These are phyloP conservation scores for Aphaenogaster rudis DNA, from an alignment of 1,140 invertebrate genomes.

Conservation along the genomic window DNA sequence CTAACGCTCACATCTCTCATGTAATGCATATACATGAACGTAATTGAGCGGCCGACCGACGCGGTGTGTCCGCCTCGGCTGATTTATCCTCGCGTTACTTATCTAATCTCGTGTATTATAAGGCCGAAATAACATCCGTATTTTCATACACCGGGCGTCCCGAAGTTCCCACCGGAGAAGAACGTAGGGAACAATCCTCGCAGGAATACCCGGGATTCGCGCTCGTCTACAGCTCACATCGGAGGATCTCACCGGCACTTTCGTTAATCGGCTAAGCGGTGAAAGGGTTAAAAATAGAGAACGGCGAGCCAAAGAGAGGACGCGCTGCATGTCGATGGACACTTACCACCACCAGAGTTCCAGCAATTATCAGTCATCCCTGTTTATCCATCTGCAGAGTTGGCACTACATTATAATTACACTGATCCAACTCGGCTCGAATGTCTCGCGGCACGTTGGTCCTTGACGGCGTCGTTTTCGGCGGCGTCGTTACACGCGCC, in stretches of 20 bases:
- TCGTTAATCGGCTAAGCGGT: neutral
- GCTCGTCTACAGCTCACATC: neutral
- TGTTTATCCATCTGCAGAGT: constrained; percentile 87
- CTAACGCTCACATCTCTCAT: neutral
- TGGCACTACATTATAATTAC: constrained; percentile 84
- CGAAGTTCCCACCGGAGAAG: neutral
- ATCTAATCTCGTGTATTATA: constrained; percentile 49
- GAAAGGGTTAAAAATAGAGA: neutral
- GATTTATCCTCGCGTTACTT: constrained; percentile 50
- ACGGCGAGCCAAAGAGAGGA: neutral
- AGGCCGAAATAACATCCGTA: constrained; percentile 50
- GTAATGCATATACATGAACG: constrained; percentile 6
- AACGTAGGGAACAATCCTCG: neutral
- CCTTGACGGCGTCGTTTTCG: constrained; percentile 53
- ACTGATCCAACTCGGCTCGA: constrained; percentile 78
- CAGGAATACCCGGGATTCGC: too few species aligned
- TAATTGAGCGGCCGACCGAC: neutral
- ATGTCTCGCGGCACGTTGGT: constrained; percentile 81
- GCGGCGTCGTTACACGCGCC: constrained; percentile 70
- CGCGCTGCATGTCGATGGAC: neutral
- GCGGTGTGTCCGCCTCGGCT: neutral
- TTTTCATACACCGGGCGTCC: constrained; percentile 14
- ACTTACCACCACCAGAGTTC: constrained; percentile 90
- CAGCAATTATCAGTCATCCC: constrained; percentile 90
- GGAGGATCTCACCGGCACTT: neutral